Evolutionary conservation across 2,113 vertebrate species (phyloP), one percentile per base, ranked within the genome.

Genomic region (Lepisosteus oculatus): DNA sequence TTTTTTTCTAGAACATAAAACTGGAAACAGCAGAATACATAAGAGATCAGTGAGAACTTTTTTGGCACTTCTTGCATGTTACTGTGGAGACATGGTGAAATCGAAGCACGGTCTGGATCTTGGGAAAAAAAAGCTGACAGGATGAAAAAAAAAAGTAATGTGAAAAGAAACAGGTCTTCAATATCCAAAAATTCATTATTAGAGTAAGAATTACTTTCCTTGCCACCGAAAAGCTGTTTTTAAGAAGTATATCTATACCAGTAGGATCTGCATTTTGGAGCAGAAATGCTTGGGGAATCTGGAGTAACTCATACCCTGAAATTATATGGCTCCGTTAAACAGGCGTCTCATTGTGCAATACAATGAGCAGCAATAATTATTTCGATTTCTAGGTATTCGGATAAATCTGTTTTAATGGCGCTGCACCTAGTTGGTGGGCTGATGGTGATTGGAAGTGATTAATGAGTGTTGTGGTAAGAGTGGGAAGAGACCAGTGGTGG

Each of bases 381-480:
- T 61, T 29, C 62, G 70, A 55, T 65, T 55, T 65, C 64, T 55
- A 62, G 70, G 12, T 41, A 17, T 42, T 56, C n/a, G 55, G 71
- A 72, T 67, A 67, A 62, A 65, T 43, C 11, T 17, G 44, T 61
- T 79, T 85, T 82, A 69, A 76, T 67, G 73, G 74, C 78, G 77
- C 71, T 57, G 57, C 55, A 77, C 85, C 78, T 74, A 74, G 74
- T 73, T 77, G 80, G 79, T 84, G 82, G 77, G 75, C 72, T 78
- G 79, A 70, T 77, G 82, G 84, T 83, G 85, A 78, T 82, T 76
- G 77, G 79, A 77, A 80, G 71, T 87, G 87, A 88, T 88, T 81
- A 85, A 85, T 85, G 84, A 79, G 66, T 80, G 79, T 82, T 85
- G 83, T 85, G 85, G 80, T 84, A 85, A 84, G 81, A 76, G 75